Conservation (phyloP, 2,797 vertebrate genomes). For the Enteromius radiatus region DNA sequence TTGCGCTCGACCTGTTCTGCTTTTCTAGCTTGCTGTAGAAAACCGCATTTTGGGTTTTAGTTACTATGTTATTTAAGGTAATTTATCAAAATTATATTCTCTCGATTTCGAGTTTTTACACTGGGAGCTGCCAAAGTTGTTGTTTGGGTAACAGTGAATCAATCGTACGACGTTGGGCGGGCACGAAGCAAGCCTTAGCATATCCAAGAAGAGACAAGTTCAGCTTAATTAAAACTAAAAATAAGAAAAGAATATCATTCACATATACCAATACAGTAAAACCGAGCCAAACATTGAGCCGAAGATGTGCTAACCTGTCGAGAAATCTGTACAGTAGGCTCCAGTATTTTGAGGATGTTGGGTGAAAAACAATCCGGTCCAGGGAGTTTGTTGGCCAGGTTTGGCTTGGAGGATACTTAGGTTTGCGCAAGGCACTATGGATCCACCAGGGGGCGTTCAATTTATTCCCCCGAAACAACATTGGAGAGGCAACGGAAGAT, state of each 20-base stretch:
- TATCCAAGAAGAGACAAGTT: constrained; percentile 69
- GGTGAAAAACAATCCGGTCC: constrained; percentile 15
- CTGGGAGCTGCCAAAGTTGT: constrained; percentile 23
- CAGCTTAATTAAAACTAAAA: constrained; percentile 62
- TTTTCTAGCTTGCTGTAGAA: constrained; percentile 70
- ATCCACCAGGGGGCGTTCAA: constrained; percentile 67
- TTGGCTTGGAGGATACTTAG: constrained; percentile 64
- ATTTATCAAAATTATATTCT: constrained; percentile 44
- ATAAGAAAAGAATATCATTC: constrained; percentile 58
- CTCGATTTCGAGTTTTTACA: background rate
- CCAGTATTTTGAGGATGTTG: constrained; percentile 44
- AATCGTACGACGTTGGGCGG: constrained; percentile 46
- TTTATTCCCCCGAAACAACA: constrained; percentile 54
- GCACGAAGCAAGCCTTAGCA: constrained; percentile 70
- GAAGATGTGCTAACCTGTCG: constrained; percentile 55
- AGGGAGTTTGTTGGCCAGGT: constrained; percentile 58
- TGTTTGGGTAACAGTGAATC: constrained; percentile 11
- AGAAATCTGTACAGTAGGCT: constrained; percentile 52
- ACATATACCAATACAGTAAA: constrained; percentile 69
- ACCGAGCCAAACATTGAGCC: constrained; percentile 69
- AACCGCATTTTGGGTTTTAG: constrained; percentile 52
- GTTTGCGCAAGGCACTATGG: constrained; percentile 76
- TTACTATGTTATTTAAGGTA: constrained; percentile 32
- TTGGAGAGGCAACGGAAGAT: constrained; percentile 49
- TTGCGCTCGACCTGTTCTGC: constrained; percentile 76